Percentiles rank a stretch among this genome's conserved stretches.
Conservation (phyloP, 2,113 vertebrate species). For the Apus apus region DNA sequence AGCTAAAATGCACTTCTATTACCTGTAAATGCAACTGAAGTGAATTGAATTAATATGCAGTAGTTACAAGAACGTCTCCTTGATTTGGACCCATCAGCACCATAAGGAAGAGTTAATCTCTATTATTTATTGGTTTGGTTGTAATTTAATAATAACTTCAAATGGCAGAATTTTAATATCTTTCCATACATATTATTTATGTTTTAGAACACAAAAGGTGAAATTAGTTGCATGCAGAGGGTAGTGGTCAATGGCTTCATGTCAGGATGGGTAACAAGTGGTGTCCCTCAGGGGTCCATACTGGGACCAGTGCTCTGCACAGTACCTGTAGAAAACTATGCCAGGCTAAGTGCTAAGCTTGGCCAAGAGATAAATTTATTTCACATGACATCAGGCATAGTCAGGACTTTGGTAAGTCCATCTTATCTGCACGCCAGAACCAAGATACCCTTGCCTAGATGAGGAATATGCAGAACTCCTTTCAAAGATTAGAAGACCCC, state of each 20-base stretch:
- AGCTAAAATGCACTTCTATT: neutral
- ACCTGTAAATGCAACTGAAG: neutral
- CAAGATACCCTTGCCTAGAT: neutral
- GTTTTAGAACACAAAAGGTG: neutral
- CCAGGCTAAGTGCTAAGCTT: neutral
- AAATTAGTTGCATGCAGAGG: neutral
- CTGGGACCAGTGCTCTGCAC: neutral
- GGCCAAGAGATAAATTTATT: neutral
- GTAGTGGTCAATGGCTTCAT: too few relatives aligned
- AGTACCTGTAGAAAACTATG: neutral
- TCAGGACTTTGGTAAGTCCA: neutral
- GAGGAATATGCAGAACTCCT: neutral
- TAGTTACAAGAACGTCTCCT: neutral
- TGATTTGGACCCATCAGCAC: neutral
- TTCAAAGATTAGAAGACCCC: neutral
- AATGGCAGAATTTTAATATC: neutral
- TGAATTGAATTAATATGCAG: neutral
- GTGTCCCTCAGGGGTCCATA: too few relatives aligned
- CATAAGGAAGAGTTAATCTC: neutral
- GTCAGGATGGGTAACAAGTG: too few relatives aligned
- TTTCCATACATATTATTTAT: neutral
- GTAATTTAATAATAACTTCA: neutral
- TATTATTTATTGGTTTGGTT: neutral
- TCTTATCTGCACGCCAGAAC: neutral
- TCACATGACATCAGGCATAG: neutral